Conservation (phyloP, 2,888 invertebrate species). For the Pyrrhia umbra region DNA sequence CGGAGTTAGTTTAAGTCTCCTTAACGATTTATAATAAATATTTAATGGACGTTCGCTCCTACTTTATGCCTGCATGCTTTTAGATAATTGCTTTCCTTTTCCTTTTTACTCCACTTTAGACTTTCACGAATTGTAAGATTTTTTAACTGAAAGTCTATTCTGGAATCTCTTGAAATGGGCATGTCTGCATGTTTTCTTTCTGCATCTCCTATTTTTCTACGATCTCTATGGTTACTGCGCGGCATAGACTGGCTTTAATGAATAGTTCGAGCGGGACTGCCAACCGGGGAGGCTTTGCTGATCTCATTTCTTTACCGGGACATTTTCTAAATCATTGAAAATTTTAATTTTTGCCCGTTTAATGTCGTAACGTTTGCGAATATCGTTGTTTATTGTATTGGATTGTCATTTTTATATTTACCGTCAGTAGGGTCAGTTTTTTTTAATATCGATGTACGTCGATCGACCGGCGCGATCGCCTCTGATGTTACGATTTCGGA, state of each 20-base stretch:
- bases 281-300: constrained; percentile 83
- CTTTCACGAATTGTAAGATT: constrained; percentile 69
- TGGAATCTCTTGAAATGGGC: constrained; percentile 77
- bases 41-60: constrained; percentile 82
- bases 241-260: constrained; percentile 89
- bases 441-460: constrained; percentile 75
- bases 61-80: constrained; percentile 88
- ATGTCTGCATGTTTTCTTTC: constrained; percentile 86
- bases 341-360: constrained; percentile 79
- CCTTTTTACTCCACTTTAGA: constrained; percentile 74
- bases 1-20: constrained; percentile 59
- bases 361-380: constrained; percentile 84
- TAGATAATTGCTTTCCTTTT: constrained; percentile 78
- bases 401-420: constrained; percentile 77
- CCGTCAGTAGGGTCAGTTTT: constrained; percentile 75
- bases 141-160: constrained; percentile 74
- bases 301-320: constrained; percentile 71
- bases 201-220: constrained; percentile 88
- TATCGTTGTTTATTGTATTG: constrained; percentile 80
- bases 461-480: constrained; percentile 83
- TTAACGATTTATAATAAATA: constrained; percentile 58
- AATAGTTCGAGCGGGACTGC: constrained; percentile 84
- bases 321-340: constrained; percentile 65
- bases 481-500: constrained; percentile 77
- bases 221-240: constrained; percentile 91